These are phyloP conservation scores for Arctopsyche grandis DNA, from an alignment of 1,140 invertebrate species.

Conservation along the genomic window DNA sequence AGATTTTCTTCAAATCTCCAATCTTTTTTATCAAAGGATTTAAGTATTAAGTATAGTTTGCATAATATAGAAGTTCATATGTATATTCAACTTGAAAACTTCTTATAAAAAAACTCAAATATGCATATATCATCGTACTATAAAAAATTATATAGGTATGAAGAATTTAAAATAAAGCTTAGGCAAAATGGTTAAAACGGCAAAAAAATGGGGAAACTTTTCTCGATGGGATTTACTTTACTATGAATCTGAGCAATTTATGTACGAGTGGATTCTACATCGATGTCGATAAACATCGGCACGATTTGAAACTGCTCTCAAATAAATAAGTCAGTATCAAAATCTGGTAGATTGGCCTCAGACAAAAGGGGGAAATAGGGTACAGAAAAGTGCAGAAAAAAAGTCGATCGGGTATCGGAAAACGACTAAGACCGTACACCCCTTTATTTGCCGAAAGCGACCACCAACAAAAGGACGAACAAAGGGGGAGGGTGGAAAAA, in stretches of 20 bases:
- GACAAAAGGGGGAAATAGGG: conserved; percentile 4
- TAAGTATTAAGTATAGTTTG: too few relatives aligned
- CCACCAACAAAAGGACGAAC: neutral
- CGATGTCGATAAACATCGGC: neutral
- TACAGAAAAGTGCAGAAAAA: neutral
- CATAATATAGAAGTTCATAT: too few relatives aligned
- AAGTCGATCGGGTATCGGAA: conserved; percentile 31
- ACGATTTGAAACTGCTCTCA: neutral
- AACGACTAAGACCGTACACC: conserved; percentile 36
- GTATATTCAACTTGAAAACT: too few relatives aligned
- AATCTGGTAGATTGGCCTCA: conserved; percentile 1
- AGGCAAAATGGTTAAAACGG: too few relatives aligned
- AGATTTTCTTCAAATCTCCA: too few relatives aligned
- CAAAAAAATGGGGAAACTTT: too few relatives aligned
- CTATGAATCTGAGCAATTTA: neutral
- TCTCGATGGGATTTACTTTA: too few relatives aligned
- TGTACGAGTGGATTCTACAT: neutral
- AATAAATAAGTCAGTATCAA: conserved; percentile 21
- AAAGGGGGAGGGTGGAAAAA: neutral
- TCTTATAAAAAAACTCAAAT: too few relatives aligned
- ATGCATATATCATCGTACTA: too few relatives aligned
- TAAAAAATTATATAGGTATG: too few relatives aligned
- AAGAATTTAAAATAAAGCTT: too few relatives aligned
- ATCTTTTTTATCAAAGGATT: too few relatives aligned
- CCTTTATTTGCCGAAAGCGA: conserved; percentile 16